Conservation (phyloP, 2,797 vertebrate genomes). For the Hyperoplus lanceolatus region DNA sequence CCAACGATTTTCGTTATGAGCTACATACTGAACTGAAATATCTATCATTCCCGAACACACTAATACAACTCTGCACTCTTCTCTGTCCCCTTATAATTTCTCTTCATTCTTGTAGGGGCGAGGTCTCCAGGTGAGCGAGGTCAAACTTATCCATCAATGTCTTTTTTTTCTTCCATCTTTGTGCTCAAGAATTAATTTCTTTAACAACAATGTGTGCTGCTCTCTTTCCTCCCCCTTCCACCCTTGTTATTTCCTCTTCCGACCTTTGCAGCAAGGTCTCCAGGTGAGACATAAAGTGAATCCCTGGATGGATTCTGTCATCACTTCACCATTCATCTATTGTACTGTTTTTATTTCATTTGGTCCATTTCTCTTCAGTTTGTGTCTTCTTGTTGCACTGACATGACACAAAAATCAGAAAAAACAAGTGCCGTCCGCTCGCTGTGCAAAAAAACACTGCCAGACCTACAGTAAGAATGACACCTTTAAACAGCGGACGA, state of each 20-base stretch:
- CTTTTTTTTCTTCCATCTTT: constrained; percentile 27
- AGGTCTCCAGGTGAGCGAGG: constrained; percentile 86
- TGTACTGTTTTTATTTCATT: background rate
- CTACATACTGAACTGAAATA: constrained; percentile 41
- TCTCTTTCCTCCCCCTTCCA: background rate
- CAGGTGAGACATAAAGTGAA: constrained; percentile 79
- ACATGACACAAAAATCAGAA: constrained; percentile 55
- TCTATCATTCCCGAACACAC: constrained; percentile 21
- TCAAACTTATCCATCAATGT: constrained; percentile 61
- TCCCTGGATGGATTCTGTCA: constrained; percentile 57
- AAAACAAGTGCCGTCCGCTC: constrained; percentile 61
- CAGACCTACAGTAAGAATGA: constrained; percentile 16
- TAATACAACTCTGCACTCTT: constrained; percentile 57
- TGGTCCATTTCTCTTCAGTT: constrained; percentile 7
- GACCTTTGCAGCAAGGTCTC: constrained; percentile 80
- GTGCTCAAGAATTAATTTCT: constrained; percentile 43
- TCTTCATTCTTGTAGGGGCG: constrained; percentile 66
- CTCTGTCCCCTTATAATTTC: constrained; percentile 66
- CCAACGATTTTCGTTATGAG: constrained; percentile 40
- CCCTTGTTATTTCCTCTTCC: constrained; percentile 41
- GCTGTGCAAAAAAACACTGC: constrained; percentile 26
- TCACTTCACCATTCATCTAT: constrained; percentile 17
- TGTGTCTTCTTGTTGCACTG: constrained; percentile 19
- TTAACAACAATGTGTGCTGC: constrained; percentile 4
- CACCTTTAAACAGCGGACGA: constrained; percentile 31